These are phyloP conservation scores for Rallus limicola DNA, from an alignment of 2,113 vertebrate genomes.

Conservation along the genomic window DNA sequence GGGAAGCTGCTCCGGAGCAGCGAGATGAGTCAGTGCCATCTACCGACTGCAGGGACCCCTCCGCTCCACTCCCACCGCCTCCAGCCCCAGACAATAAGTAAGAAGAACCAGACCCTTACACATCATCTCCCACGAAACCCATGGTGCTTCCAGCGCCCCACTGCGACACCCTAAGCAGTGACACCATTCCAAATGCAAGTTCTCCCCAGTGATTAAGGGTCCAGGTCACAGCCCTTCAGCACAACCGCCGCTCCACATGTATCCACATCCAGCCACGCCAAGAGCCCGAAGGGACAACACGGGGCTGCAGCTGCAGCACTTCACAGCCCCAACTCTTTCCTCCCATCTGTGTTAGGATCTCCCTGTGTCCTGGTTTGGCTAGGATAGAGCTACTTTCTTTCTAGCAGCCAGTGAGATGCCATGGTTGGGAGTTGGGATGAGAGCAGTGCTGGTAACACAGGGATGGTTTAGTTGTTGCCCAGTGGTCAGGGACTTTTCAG, in stretches of 20 bases:
- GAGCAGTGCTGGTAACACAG: too few species aligned
- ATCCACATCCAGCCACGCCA: accelerated
- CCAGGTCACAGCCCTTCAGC: accelerated
- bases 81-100: accelerated
- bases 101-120: background rate
- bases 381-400: too few species aligned
- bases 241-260: accelerated
- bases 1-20: background rate
- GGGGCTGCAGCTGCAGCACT: background rate
- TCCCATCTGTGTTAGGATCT: background rate
- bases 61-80: accelerated
- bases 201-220: background rate
- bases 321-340: background rate
- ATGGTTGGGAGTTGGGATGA: too few species aligned
- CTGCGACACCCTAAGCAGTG: accelerated
- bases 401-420: too few species aligned
- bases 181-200: background rate
- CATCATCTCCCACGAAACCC: accelerated
- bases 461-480: too few species aligned
- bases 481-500: too few species aligned
- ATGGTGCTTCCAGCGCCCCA: background rate
- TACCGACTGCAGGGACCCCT: background rate
- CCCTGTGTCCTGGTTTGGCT: background rate
- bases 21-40: constrained; percentile 57
- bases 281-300: accelerated